phyloP scores from a whole-genome alignment of 1,140 invertebrate species.

The Chionoecetes opilio region DNA sequence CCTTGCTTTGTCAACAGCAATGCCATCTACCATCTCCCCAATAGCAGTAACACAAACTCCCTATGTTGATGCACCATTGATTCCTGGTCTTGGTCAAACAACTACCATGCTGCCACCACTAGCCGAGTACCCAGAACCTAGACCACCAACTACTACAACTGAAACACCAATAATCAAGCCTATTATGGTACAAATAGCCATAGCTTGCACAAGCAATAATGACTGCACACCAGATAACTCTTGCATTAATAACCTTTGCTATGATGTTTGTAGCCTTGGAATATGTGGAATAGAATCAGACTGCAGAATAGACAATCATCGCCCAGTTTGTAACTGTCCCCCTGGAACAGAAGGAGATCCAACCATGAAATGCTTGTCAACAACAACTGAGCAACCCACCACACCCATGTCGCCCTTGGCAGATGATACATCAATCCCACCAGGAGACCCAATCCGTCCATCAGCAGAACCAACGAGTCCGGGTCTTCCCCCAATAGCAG shows the following conservation, averaged over 20 bases:
- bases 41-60: conserved; percentile 7
- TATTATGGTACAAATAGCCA: conserved; percentile 7
- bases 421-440: conserved; percentile 1
- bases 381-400: conserved; percentile 57
- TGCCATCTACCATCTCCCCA: conserved; percentile 80
- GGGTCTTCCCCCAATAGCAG: conserved; percentile 21
- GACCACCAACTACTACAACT: not conserved
- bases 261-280: conserved; percentile 68
- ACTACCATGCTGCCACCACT: conserved; percentile 29
- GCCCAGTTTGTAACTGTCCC: conserved; percentile 87
- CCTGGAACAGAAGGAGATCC: conserved; percentile 77
- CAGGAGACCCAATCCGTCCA: conserved; percentile 48
- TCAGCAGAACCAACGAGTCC: conserved; percentile 13
- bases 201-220: conserved; percentile 85
- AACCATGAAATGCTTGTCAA: conserved; percentile 31
- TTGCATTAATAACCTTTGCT: conserved; percentile 67
- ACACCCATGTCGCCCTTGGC: conserved; percentile 83
- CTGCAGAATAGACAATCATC: conserved; percentile 80
- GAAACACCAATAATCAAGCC: not conserved
- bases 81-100: not conserved
- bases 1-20: not conserved
- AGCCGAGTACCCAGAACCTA: conserved; percentile 4
- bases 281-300: conserved; percentile 64
- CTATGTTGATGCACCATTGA: not conserved
- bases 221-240: conserved; percentile 87